A percentile compares a stretch with the other conserved stretches of the same genome.
Evolutionary conservation across 1,140 invertebrate genomes (phyloP).

Genomic region (Trinorchestia longiramus): DNA sequence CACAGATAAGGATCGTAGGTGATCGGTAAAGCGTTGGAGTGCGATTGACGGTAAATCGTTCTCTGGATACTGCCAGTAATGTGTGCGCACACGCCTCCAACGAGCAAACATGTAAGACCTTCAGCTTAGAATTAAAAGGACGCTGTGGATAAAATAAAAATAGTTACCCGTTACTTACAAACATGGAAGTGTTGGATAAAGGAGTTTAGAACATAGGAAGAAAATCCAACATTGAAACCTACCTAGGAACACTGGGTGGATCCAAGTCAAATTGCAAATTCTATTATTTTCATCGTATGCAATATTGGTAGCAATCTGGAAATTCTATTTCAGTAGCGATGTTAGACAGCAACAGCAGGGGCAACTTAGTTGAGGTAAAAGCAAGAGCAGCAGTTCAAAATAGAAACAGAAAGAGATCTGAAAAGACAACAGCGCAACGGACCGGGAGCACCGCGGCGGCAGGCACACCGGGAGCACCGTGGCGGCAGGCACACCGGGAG

Average conservation of each 20-base stretch:
- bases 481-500: neutral
- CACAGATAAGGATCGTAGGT: slow-evolving; percentile 26
- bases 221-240: too few relatives aligned
- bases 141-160: neutral
- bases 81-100: neutral
- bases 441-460: neutral
- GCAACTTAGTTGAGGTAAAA: neutral
- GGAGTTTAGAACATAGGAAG: too few relatives aligned
- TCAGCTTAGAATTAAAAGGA: neutral
- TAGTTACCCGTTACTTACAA: too few relatives aligned
- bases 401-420: too few relatives aligned
- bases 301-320: neutral
- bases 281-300: too few relatives aligned
- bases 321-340: neutral
- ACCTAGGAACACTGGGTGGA: too few relatives aligned
- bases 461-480: too few relatives aligned
- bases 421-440: neutral
- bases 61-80: neutral
- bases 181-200: too few relatives aligned
- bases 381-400: too few relatives aligned
- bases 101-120: neutral
- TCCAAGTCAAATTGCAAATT: too few relatives aligned
- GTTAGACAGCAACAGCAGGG: neutral
- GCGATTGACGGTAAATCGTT: neutral
- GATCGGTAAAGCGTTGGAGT: slow-evolving; percentile 7